Percentiles rank a stretch among this genome's conserved stretches.
phyloP scores from a whole-genome alignment of 2,888 invertebrate species.

The Elmis aenea region DNA sequence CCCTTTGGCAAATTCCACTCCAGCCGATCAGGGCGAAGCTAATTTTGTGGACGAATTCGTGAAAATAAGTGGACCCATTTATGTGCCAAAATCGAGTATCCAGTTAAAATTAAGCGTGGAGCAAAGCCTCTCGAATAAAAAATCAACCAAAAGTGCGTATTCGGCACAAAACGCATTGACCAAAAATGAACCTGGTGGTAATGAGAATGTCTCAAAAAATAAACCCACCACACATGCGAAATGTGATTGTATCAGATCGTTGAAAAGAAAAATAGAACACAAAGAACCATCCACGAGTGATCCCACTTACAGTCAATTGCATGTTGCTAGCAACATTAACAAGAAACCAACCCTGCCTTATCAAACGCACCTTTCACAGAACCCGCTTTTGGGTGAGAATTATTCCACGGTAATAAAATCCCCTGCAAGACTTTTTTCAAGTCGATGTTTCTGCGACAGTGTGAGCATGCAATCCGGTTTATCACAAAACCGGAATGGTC shows the following conservation, averaged over 20 bases:
- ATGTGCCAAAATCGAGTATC: constrained; percentile 11
- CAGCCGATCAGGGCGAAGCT: too few species aligned
- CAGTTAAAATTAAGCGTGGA: neutral
- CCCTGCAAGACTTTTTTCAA: neutral
- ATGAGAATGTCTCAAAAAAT: neutral
- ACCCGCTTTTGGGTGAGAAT: neutral
- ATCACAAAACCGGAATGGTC: neutral
- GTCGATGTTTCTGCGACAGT: neutral
- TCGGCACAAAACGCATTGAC: too few species aligned
- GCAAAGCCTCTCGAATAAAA: neutral
- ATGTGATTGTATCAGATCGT: neutral
- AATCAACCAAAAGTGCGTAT: neutral
- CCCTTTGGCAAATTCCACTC: too few species aligned
- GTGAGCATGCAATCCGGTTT: neutral
- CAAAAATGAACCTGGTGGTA: too few species aligned
- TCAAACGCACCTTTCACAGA: neutral
- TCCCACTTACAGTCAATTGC: constrained; percentile 6
- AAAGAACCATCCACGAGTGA: neutral
- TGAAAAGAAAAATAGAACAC: neutral
- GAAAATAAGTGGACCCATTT: constrained; percentile 11
- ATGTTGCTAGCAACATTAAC: neutral
- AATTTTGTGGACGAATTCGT: too few species aligned
- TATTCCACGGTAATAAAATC: neutral
- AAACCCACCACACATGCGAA: neutral
- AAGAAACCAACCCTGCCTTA: constrained; percentile 1